Evolutionary conservation across 1,140 invertebrate genomes (phyloP), one percentile per base, ranked within the genome.

Genomic region (Cydia fagiglandana): DNA sequence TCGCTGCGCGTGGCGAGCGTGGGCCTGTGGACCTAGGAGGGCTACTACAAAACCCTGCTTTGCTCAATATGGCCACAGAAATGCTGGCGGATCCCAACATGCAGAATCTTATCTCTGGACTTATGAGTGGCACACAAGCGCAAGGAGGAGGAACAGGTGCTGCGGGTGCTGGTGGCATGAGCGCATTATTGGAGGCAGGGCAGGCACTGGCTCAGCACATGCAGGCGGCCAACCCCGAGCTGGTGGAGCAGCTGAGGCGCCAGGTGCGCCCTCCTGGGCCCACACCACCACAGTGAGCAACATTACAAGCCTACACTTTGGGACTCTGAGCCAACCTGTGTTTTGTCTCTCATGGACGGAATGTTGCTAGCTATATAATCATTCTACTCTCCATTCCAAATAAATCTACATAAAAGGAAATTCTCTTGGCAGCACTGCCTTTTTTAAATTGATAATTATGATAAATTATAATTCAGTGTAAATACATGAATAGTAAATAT

Each of bases 21-120:
- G 75, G 77, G 0, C 81, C 92, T 9, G 85, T 95, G 56, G 95
- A 96, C 85, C 83, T 96, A 1, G 94, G 93, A 45, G 91, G 94
- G 0, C 84, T 97, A 5, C 91, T 97, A 20, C 95, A 94, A 77
- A 97, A 97, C 91, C 96, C 96, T 3, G 94, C 94, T 13, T 86
- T 98, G 13, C 94, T 97, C 81, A 96, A 95, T 78, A 96, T 97
- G 94, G 97, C 97, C 1, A 94, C 95, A 47, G 95, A 96, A 85
- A 96, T 98, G 94, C 91, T 98, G 64, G 93, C 94, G 6, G 95
- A 97, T 91, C 96, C 96, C 1, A 94, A 94, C 50, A 96, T 97
- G 94, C 95, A 96, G 84, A 96, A 96, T 85, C 94, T 97, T 91
- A 93, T 95, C 81, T 93, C 89, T 1, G 87, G 88, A 4, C 78